These are phyloP conservation scores for Neotoma lepida DNA, from an alignment of 2,113 vertebrate species.

Conservation along the genomic window DNA sequence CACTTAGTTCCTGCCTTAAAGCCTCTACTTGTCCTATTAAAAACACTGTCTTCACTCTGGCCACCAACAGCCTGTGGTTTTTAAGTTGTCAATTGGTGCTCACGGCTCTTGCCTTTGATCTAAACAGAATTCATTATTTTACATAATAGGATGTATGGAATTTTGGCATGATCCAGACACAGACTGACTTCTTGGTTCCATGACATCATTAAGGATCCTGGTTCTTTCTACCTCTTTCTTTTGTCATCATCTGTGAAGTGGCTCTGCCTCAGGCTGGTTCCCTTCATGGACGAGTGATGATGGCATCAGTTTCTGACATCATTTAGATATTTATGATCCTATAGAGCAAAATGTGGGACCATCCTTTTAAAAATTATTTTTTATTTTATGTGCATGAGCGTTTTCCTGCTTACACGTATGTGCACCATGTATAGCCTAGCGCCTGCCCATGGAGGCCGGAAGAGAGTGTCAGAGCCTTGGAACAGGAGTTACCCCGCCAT, in stretches of 20 bases:
- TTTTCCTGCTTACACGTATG: background rate
- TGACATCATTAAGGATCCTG: background rate
- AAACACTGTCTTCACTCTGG: background rate
- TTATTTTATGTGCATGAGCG: no score
- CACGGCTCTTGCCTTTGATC: background rate
- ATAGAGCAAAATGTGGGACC: background rate
- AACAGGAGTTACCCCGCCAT: background rate
- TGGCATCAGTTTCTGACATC: background rate
- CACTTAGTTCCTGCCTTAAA: background rate
- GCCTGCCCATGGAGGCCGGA: background rate
- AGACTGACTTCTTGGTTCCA: background rate
- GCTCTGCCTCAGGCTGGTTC: background rate
- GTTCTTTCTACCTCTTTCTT: background rate
- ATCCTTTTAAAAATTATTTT: background rate
- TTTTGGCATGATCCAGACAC: background rate
- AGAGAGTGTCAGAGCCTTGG: background rate
- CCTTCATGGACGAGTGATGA: background rate
- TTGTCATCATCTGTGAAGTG: background rate
- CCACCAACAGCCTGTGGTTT: background rate
- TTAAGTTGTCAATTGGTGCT: background rate
- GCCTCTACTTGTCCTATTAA: background rate
- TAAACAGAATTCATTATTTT: background rate
- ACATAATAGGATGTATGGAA: background rate
- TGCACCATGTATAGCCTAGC: background rate
- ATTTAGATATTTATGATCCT: background rate